A percentile compares a stretch with the other conserved stretches of the same genome.
phyloP scores from a whole-genome alignment of 2,797 vertebrate species.

The Columba guinea region DNA sequence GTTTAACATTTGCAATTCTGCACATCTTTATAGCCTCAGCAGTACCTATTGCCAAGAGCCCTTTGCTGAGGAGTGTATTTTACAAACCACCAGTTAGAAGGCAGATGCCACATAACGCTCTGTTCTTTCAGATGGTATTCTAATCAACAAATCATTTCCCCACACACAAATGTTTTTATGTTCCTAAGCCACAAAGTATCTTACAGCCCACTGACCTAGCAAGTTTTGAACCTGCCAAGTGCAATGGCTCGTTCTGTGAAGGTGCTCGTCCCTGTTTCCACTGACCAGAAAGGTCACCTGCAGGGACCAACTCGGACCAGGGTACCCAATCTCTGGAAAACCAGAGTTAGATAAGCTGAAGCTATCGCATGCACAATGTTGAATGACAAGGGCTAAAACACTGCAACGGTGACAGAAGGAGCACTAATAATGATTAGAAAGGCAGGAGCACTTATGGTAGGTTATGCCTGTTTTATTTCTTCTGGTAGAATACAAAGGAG shows the following conservation, averaged over 20 bases:
- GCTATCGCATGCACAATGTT: not conserved
- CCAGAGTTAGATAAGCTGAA: not conserved
- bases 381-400: not conserved
- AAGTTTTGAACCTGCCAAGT: not conserved
- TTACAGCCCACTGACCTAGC: not conserved
- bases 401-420: not conserved
- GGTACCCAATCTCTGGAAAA: not conserved
- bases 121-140: not conserved
- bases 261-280: not conserved
- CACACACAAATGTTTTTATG: not conserved
- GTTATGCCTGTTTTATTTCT: not conserved
- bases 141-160: not conserved
- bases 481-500: not conserved
- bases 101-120: not conserved
- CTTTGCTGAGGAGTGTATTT: not conserved
- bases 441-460: not conserved
- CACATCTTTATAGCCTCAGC: not conserved
- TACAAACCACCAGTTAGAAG: not conserved
- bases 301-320: not conserved
- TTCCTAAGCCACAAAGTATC: not conserved
- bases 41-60: not conserved
- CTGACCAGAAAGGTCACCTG: not conserved
- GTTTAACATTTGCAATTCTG: not conserved
- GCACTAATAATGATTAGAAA: not conserved
- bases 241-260: not conserved